Base-by-base conservation (phyloP, 2,113 vertebrate genomes). In the Irena cyanogastra region DNA sequence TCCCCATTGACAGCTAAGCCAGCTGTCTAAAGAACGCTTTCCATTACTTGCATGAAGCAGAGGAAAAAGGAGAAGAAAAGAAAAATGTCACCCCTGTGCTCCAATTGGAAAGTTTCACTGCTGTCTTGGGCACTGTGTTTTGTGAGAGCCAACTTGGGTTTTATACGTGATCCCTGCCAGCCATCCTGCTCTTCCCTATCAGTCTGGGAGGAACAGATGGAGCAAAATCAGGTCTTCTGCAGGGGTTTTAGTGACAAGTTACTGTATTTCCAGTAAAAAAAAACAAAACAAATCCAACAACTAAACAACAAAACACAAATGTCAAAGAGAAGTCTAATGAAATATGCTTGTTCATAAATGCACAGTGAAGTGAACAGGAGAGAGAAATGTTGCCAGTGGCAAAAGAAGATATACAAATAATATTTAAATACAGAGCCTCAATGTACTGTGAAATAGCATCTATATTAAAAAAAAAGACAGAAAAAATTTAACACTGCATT, bases 181-280 rank as follows among this genome's bases (percentile, higher is more conserved):
- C 39, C 49, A 71, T 78, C 27, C 78, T 50, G 44, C 41, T 54
- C 41, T 61, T 76, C 37, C n/a, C 41, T 42, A 6, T 69, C 65
- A 79, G 47, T 18, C 52, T 89, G 17, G 22, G 42, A 90, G 37
- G 87, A 92, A 63, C 41, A 80, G 83, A 87, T 66, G 78, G 65
- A 87, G 57, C 22, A 84, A 91, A 95, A 37, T 16, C 65, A 89
- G 61, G 64, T 91, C 77, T 89, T 94, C 94, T 95, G 47, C n/a
- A 74, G 49, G 26, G 39, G 19, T 64, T 44, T 88, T 60, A 81
- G 23, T 60, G 77, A 89, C 33, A 74, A 95, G 27, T 50, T 66
- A 74, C 44, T 59, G 52, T 54, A 61, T 65, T 74, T 71, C 26
- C 22, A 83, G 33, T 21, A 4, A 56, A 45, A 45, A 41, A 50